phyloP scores from a whole-genome alignment of 2,797 vertebrate genomes.

The Syngnathus rostellatus region DNA sequence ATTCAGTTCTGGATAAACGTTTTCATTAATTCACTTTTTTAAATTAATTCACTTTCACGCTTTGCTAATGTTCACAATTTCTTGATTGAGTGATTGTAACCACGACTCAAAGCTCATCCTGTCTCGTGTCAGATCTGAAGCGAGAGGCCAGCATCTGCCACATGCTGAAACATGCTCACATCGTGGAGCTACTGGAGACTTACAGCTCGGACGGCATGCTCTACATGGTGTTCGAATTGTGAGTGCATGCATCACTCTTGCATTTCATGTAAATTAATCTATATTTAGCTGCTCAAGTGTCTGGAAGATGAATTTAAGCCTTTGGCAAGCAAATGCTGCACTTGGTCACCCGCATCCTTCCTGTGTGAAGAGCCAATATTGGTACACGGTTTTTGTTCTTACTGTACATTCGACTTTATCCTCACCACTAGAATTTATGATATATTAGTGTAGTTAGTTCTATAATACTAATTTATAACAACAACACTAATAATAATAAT shows the following conservation, averaged over 20 bases:
- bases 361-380: neutral
- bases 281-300: neutral
- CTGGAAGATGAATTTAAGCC: neutral
- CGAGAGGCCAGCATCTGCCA: conserved; percentile 99
- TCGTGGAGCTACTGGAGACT: conserved; percentile 95
- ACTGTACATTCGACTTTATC: no score
- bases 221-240: conserved; percentile 99
- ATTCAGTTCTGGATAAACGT: neutral
- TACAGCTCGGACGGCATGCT: conserved; percentile 99
- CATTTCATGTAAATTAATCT: neutral
- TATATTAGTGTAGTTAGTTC: neutral
- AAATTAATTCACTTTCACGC: neutral
- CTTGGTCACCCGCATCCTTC: neutral
- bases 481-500: no score
- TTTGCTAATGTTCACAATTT: neutral
- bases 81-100: no score
- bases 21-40: neutral
- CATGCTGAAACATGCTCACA: conserved; percentile 99
- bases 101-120: neutral
- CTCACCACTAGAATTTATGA: neutral
- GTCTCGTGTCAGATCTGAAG: conserved; percentile 81
- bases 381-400: neutral
- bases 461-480: no score
- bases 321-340: neutral
- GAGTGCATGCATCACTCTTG: conserved; percentile 57